Base-by-base conservation (phyloP, 2,888 invertebrate genomes). In the Aporophyla lueneburgensis region DNA sequence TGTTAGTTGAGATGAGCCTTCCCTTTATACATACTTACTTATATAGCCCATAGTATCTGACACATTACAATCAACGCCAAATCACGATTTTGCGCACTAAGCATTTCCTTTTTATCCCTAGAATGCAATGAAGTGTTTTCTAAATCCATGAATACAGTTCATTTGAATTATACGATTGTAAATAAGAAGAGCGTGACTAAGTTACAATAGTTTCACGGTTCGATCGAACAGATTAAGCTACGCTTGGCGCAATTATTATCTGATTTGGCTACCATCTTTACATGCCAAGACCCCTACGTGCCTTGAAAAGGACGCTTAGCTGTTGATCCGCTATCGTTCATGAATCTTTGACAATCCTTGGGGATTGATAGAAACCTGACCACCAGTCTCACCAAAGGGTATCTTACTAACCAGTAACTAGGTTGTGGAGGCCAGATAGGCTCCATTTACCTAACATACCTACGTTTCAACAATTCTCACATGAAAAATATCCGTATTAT, bases 401-500 rank as follows among this genome's bases (percentile, higher is more conserved):
- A n/a, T n/a, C n/a, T n/a, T n/a, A n/a, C n/a, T n/a, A n/a, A n/a
- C n/a, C n/a, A n/a, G n/a, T n/a, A n/a, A n/a, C n/a, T n/a, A n/a
- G n/a, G n/a, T n/a, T n/a, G n/a, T n/a, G n/a, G n/a, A n/a, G n/a
- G n/a, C n/a, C n/a, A n/a, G n/a, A n/a, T n/a, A n/a, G n/a, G n/a
- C n/a, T n/a, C n/a, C n/a, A n/a, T n/a, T n/a, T n/a, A n/a, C n/a
- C n/a, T n/a, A n/a, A n/a, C 33, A 65, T 40, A 53, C 46, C 53
- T 14, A 33, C 9, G 21, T 54, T 49, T 54, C 40, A 59, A 59
- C 7, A 16, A 65, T 76, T 74, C 58, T 76, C 63, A 69, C 58
- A 65, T 65, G 54, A 24, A 81, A 54, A 65, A 59, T n/a, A n/a
- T 54, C 49, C 27, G 7, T 59, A n/a, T 51, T 43, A 65, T 54